Percentiles rank a stretch among this genome's conserved stretches.
Evolutionary conservation across 2,888 invertebrate genomes (phyloP).

Genomic region (Coleophora deauratella): DNA sequence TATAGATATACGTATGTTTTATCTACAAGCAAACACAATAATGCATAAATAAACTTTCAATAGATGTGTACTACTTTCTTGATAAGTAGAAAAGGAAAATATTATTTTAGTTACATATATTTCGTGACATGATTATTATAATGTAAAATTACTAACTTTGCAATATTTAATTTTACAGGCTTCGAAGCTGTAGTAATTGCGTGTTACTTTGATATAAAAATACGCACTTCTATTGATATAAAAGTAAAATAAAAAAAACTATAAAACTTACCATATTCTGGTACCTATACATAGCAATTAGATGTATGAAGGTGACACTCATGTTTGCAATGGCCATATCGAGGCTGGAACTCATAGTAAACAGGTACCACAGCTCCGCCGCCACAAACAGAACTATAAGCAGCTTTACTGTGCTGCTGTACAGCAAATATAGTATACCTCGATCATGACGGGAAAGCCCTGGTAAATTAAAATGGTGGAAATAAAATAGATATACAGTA

Average conservation of each 20-base stretch:
- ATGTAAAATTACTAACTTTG: too few relatives aligned
- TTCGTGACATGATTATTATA: too few relatives aligned
- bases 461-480: conserved; percentile 13
- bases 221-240: too few relatives aligned
- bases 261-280: conserved; percentile 47
- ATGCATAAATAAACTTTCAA: background rate
- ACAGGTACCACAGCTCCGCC: conserved; percentile 41
- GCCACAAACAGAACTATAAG: conserved; percentile 29
- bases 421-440: conserved; percentile 29
- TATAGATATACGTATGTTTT: conserved; percentile 34
- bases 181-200: too few relatives aligned
- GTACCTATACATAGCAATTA: conserved; percentile 42
- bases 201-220: too few relatives aligned
- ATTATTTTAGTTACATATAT: too few relatives aligned
- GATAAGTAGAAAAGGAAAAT: too few relatives aligned
- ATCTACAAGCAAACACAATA: conserved; percentile 24
- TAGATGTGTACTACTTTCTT: too few relatives aligned
- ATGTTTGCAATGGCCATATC: conserved; percentile 37
- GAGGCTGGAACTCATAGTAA: conserved; percentile 28
- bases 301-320: conserved; percentile 40
- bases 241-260: too few relatives aligned
- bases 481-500: too few relatives aligned
- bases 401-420: conserved; percentile 34
- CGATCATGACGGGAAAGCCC: conserved; percentile 35
- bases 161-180: too few relatives aligned